Evolutionary conservation across 2,888 invertebrate species (phyloP).

Genomic region (Apocheima hispidaria): DNA sequence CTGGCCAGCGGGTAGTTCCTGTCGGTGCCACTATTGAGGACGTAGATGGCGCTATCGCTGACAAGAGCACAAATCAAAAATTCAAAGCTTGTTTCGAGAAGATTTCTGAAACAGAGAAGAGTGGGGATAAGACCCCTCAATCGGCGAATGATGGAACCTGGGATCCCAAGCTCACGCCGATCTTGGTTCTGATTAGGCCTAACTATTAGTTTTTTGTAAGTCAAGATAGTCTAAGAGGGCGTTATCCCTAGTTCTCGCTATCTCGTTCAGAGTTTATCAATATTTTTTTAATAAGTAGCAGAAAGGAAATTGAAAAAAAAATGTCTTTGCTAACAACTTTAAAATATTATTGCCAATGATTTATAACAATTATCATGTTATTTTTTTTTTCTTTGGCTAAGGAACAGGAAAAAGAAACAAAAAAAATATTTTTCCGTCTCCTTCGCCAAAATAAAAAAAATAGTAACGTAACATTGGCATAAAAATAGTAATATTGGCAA

Average conservation of each 20-base stretch:
- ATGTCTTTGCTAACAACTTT: too few relatives aligned
- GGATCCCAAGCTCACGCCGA: constrained; percentile 71
- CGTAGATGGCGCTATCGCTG: constrained; percentile 61
- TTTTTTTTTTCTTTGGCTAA: too few relatives aligned
- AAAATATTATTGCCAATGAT: too few relatives aligned
- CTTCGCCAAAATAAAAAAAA: too few relatives aligned
- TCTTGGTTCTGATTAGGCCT: constrained; percentile 69
- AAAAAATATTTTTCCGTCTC: too few relatives aligned
- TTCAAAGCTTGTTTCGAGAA: constrained; percentile 67
- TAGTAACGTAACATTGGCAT: too few relatives aligned
- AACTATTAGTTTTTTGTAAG: constrained; percentile 51
- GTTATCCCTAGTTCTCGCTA: neutral
- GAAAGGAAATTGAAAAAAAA: too few relatives aligned
- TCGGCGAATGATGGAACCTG: constrained; percentile 68
- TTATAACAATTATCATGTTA: too few relatives aligned
- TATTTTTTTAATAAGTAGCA: too few relatives aligned
- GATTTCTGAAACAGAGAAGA: constrained; percentile 68
- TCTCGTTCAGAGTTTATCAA: too few relatives aligned
- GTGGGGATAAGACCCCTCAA: constrained; percentile 68
- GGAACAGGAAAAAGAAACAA: too few relatives aligned
- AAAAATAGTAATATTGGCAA: too few relatives aligned
- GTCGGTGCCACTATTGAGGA: constrained; percentile 62
- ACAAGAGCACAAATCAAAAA: constrained; percentile 58
- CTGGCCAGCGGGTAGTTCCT: constrained; percentile 73
- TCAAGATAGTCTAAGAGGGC: neutral